These are phyloP conservation scores for Ochlodes sylvanus DNA, from an alignment of 2,888 invertebrate genomes.

Conservation along the genomic window DNA sequence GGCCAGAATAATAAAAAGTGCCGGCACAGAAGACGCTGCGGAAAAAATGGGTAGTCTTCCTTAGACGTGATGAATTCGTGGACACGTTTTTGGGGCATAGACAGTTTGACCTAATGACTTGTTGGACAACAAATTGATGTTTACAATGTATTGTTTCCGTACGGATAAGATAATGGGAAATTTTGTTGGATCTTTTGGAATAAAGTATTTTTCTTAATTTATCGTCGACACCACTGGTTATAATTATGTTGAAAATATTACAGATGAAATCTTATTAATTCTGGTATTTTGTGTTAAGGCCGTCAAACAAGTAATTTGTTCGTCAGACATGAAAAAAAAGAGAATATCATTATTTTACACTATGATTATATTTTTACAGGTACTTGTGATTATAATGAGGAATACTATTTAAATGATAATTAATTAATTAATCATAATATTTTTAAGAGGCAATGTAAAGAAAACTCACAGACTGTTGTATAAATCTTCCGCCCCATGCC, in stretches of 20 bases:
- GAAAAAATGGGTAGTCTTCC: constrained; percentile 51
- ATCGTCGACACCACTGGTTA: too few relatives aligned
- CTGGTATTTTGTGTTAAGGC: too few relatives aligned
- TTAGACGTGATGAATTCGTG: constrained; percentile 50
- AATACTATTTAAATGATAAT: too few relatives aligned
- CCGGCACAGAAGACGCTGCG: constrained; percentile 86
- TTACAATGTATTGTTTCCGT: background rate
- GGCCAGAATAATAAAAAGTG: constrained; percentile 86
- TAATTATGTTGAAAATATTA: too few relatives aligned
- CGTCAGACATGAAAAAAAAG: too few relatives aligned
- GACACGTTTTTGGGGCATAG: constrained; percentile 40
- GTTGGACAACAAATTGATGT: background rate
- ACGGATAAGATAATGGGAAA: background rate
- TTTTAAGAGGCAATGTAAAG: background rate
- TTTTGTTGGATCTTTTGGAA: background rate
- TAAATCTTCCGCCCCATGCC: constrained; percentile 86
- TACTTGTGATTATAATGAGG: too few relatives aligned
- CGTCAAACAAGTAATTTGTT: too few relatives aligned
- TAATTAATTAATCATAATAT: background rate
- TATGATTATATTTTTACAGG: too few relatives aligned
- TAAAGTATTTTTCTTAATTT: background rate
- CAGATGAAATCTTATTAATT: too few relatives aligned
- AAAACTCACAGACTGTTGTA: constrained; percentile 86
- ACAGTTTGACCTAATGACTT: background rate
- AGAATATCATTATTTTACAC: too few relatives aligned